Conservation (phyloP, 1,140 invertebrate genomes). For the Drosophila nannoptera region DNA sequence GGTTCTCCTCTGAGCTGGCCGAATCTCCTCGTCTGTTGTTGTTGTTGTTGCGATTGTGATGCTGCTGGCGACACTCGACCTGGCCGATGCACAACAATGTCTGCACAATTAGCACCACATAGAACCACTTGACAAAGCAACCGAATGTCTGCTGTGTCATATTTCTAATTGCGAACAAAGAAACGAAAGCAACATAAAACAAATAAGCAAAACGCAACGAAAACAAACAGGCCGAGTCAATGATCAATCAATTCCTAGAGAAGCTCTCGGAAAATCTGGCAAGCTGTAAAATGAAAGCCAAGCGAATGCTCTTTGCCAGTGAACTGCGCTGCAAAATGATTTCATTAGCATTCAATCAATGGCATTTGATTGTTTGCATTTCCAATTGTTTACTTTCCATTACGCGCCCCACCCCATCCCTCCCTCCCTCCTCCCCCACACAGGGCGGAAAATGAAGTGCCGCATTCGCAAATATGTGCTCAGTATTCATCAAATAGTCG, state of each 20-base stretch:
- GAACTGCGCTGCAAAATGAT: background rate
- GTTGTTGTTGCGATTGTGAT: constrained; percentile 61
- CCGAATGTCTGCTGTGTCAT: constrained; percentile 64
- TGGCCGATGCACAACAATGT: constrained; percentile 58
- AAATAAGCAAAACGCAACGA: constrained; percentile 18
- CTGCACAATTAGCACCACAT: constrained; percentile 70
- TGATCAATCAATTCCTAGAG: constrained; percentile 1
- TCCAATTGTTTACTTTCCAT: constrained; percentile 32
- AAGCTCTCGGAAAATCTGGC: background rate
- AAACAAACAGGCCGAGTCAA: constrained; percentile 8
- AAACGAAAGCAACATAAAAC: constrained; percentile 17
- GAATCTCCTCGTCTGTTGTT: constrained; percentile 49
- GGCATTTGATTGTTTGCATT: constrained; percentile 27
- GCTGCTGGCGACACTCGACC: constrained; percentile 62
- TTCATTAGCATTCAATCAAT: constrained; percentile 21
- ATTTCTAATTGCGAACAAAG: constrained; percentile 44
- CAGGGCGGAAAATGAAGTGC: background rate
- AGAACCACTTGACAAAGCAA: constrained; percentile 71
- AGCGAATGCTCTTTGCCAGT: background rate
- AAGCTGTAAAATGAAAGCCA: background rate
- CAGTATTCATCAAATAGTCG: constrained; percentile 27
- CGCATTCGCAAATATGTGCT: constrained; percentile 27
- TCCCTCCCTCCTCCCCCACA: background rate
- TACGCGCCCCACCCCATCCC: no score
- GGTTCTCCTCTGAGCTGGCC: constrained; percentile 59